phyloP scores from a whole-genome alignment of 2,888 invertebrate genomes.

The Lordiphosa fenestrarum region DNA sequence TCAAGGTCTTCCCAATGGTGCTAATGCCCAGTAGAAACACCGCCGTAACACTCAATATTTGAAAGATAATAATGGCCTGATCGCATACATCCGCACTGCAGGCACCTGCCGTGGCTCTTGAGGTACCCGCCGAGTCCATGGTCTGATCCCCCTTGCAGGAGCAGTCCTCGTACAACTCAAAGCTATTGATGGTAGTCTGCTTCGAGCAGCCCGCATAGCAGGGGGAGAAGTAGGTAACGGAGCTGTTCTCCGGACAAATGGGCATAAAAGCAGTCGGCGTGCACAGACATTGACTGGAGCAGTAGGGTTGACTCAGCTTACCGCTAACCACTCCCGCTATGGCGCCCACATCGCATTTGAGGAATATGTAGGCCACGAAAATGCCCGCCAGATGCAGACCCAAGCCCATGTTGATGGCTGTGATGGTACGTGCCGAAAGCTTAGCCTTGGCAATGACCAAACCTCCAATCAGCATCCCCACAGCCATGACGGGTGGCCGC shows the following conservation, averaged over 20 bases:
- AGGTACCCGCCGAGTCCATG: conserved; percentile 32
- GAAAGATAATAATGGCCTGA: conserved; percentile 81
- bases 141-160: conserved; percentile 80
- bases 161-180: conserved; percentile 82
- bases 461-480: conserved; percentile 82
- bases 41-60: conserved; percentile 79
- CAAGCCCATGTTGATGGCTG: conserved; percentile 81
- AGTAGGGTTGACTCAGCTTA: conserved; percentile 80
- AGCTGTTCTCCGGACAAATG: conserved; percentile 83
- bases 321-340: conserved; percentile 81
- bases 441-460: conserved; percentile 82
- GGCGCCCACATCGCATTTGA: conserved; percentile 81
- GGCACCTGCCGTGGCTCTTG: conserved; percentile 82
- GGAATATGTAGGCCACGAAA: conserved; percentile 80
- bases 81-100: conserved; percentile 82
- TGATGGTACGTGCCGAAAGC: conserved; percentile 81
- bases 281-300: conserved; percentile 83
- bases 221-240: conserved; percentile 85
- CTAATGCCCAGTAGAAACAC: conserved; percentile 78
- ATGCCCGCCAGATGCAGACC: conserved; percentile 80
- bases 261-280: conserved; percentile 82
- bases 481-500: conserved; percentile 82
- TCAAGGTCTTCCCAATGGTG: conserved; percentile 81
- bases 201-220: conserved; percentile 87
- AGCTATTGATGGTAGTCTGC: conserved; percentile 79